Conservation (phyloP, 2,797 vertebrate genomes). For the Spheniscus humboldti region DNA sequence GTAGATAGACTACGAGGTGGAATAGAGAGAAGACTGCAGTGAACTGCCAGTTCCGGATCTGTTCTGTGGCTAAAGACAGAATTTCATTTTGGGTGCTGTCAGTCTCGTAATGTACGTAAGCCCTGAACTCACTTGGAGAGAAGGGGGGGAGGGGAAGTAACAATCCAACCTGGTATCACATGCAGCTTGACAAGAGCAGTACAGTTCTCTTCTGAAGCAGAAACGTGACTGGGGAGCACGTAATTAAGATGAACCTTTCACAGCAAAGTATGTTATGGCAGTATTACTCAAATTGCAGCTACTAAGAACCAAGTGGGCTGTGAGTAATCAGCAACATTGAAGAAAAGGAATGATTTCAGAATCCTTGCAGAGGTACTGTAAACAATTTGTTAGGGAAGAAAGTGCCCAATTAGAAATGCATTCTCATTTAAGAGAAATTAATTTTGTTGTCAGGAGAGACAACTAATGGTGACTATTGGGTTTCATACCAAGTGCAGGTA, state of each 20-base stretch:
- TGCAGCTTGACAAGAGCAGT: background rate
- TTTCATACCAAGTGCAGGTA: background rate
- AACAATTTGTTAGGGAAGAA: conserved; percentile 45
- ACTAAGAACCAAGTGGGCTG: conserved; percentile 20
- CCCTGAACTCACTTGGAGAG: conserved; percentile 15
- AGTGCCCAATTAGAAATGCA: conserved; percentile 29
- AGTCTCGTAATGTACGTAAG: background rate
- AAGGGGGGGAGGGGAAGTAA: background rate
- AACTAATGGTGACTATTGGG: background rate
- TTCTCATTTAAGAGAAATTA: conserved; percentile 35
- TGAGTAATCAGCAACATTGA: conserved; percentile 51
- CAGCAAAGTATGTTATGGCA: background rate
- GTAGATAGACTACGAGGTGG: background rate
- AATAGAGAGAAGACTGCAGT: background rate
- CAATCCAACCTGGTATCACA: conserved; percentile 15
- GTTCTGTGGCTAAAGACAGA: conserved; percentile 37
- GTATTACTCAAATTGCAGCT: conserved; percentile 10
- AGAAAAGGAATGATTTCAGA: conserved; percentile 25
- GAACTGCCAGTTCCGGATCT: conserved; percentile 38
- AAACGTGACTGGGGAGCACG: background rate
- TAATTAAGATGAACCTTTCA: conserved; percentile 39
- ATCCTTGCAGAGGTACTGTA: conserved; percentile 25
- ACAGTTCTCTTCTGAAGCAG: background rate
- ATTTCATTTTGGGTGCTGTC: conserved; percentile 50
- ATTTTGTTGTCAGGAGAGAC: conserved; percentile 30